Evolutionary conservation across 2,888 invertebrate genomes (phyloP).

Genomic region (Dascillus cervinus): DNA sequence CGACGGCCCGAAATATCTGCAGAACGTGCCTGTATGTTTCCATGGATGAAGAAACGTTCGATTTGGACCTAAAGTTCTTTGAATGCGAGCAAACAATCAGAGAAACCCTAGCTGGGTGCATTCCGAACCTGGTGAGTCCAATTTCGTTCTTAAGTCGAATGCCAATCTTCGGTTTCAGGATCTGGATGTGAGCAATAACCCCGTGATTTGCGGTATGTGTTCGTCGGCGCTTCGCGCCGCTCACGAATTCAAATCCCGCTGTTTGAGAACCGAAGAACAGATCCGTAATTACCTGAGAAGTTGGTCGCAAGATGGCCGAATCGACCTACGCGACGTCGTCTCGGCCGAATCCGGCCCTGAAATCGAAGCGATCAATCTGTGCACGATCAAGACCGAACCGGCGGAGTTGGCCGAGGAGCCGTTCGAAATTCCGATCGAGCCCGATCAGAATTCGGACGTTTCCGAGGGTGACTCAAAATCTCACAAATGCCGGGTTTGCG

Average conservation of each 20-base stretch:
- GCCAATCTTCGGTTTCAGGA: neutral
- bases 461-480: no score
- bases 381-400: no score
- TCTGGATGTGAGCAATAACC: neutral
- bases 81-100: neutral
- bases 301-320: neutral
- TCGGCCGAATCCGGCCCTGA: neutral
- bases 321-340: neutral
- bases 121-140: conserved; percentile 2
- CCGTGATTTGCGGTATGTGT: conserved; percentile 2
- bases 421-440: no score
- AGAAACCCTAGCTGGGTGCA: conserved; percentile 1
- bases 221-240: conserved; percentile 1
- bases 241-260: conserved; percentile 3
- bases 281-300: neutral
- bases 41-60: neutral
- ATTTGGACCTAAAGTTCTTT: neutral
- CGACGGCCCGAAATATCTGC: no score
- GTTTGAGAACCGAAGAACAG: conserved; percentile 2
- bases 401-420: no score
- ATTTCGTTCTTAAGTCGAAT: neutral
- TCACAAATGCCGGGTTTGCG: no score
- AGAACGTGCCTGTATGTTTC: neutral
- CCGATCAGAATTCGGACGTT: no score
- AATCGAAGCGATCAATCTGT: no score